Evolutionary conservation across 2,888 invertebrate species (phyloP), one percentile per base, ranked within the genome.

Genomic region (Tetramorium bicarinatum): DNA sequence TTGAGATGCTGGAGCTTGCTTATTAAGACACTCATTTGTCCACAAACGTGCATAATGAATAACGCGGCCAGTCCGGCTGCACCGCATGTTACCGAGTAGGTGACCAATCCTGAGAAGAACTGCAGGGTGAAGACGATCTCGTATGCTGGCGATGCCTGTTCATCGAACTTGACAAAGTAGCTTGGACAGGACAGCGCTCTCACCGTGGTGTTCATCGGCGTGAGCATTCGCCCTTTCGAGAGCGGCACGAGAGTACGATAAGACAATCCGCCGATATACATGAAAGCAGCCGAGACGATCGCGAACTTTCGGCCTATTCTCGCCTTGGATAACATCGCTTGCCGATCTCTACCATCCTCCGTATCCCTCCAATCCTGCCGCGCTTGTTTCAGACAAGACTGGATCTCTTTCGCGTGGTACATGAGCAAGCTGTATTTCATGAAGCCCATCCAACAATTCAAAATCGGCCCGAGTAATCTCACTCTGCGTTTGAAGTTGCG

Each of bases 201-300:
- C 38, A 91, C 69, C 0, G 91, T 92, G 0, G 74, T 29, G 47
- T 92, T 92, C 6, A 86, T 59, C 0, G 87, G 82, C 0, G 88
- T 82, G 9, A 91, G 38, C 6, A 87, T 59, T 3, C 83, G 34
- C 13, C 89, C 89, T 3, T 62, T 87, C 7, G 87, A 81, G 0
- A 92, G 72, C 0, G 93, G 93, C 18, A 92, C 62, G 18, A 93
- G 85, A 0, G 89, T 88, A 34, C 93, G 90, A 79, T 88, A 90
- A 6, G 85, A 88, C 0, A 90, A 15, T 8, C 87, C 90, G 0
- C 89, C 88, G 11, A 88, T 85, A 64, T 91, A 93, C 88, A 92
- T 91, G 13, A 91, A 91, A 0, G 59, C 7, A 0, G 88, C 89
- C 13, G 91, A 92, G 0, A 87, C 21, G 0, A 90, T 29, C 0